Conservation (phyloP, 2,888 invertebrate species). For the Pristionchus fissidentatus region DNA sequence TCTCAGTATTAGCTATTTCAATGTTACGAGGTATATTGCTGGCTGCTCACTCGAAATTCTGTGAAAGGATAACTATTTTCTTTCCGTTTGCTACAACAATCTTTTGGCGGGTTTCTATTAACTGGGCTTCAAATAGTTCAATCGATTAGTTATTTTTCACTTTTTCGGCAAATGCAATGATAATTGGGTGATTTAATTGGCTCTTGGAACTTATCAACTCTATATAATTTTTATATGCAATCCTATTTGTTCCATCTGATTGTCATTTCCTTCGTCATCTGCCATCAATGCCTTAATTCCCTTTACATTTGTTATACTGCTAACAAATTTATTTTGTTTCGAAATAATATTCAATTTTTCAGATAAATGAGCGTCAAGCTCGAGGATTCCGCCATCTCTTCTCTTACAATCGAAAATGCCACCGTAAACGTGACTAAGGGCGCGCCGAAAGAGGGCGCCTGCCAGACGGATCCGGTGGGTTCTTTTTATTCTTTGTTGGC, state of each 20-base stretch:
- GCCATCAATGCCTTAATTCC: neutral
- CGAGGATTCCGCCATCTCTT: neutral
- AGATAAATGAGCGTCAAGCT: constrained; percentile 16
- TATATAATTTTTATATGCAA: too few relatives aligned
- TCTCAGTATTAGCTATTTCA: too few relatives aligned
- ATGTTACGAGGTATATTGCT: too few relatives aligned
- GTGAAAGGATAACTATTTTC: too few relatives aligned
- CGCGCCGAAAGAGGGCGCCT: constrained; percentile 13
- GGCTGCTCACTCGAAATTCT: too few relatives aligned
- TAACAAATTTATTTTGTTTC: neutral
- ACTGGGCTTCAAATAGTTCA: too few relatives aligned
- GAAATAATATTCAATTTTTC: neutral
- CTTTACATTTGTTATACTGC: neutral
- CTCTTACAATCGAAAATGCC: constrained; percentile 14
- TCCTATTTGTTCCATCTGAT: neutral
- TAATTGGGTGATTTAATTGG: too few relatives aligned
- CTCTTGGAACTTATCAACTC: too few relatives aligned
- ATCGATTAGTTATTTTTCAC: too few relatives aligned
- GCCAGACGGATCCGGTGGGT: constrained; percentile 28
- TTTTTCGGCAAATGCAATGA: too few relatives aligned
- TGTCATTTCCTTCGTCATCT: neutral
- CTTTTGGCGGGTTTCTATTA: too few relatives aligned
- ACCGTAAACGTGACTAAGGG: neutral
- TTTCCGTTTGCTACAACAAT: too few relatives aligned
- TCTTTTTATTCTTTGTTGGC: neutral